These are phyloP conservation scores for Pseudocheirus occidentalis DNA, from an alignment of 2,797 vertebrate genomes.

Conservation along the genomic window DNA sequence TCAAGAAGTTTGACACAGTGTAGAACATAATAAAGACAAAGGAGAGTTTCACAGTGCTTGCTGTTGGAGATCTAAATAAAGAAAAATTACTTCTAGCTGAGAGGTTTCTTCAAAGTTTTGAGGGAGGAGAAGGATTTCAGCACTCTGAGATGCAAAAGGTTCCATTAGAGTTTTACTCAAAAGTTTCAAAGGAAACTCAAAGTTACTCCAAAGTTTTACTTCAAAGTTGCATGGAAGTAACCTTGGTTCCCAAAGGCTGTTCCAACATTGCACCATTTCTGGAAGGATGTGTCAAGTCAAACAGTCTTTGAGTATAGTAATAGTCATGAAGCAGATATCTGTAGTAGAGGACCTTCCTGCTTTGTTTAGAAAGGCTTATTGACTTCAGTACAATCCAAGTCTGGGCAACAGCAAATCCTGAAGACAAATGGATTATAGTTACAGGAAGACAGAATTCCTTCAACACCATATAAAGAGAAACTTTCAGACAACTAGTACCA, in stretches of 20 bases:
- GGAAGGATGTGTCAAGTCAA: background rate
- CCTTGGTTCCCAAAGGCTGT: background rate
- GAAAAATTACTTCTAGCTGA: background rate
- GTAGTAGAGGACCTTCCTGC: background rate
- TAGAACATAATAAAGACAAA: background rate
- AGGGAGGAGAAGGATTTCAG: background rate
- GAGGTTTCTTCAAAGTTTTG: background rate
- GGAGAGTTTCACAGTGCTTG: background rate
- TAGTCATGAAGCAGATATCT: background rate
- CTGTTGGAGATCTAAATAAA: background rate
- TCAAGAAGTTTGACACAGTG: background rate
- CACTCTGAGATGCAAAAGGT: background rate
- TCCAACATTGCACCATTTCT: background rate
- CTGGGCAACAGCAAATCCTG: background rate
- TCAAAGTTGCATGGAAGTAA: background rate
- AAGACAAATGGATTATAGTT: background rate
- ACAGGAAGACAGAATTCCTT: background rate
- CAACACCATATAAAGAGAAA: background rate
- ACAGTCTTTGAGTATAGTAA: background rate
- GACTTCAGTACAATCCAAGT: background rate
- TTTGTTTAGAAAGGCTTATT: background rate
- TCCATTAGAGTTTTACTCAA: background rate
- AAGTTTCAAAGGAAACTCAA: too few species aligned
- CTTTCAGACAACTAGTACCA: background rate
- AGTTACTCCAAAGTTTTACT: background rate